phyloP scores from a whole-genome alignment of 2,888 invertebrate species.

The Hydropsyche betteni region DNA sequence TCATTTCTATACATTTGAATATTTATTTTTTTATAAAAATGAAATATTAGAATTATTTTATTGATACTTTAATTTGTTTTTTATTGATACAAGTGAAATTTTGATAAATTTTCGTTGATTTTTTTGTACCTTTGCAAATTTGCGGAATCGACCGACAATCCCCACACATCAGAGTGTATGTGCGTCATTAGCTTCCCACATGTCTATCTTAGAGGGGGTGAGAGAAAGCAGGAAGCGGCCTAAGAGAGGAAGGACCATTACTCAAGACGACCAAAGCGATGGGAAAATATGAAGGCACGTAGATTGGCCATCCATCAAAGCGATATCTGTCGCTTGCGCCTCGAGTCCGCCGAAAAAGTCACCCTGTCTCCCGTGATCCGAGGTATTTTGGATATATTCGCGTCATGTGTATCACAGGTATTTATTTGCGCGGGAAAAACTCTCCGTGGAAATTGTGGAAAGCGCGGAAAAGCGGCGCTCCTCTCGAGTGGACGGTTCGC shows the following conservation, averaged over 20 bases:
- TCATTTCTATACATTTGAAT: too few species aligned
- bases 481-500: too few species aligned
- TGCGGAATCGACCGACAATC: background rate
- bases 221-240: slow-evolving; percentile 1
- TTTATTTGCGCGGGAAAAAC: too few species aligned
- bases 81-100: too few species aligned
- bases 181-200: slow-evolving; percentile 29
- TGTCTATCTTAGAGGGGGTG: slow-evolving; percentile 7
- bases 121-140: background rate
- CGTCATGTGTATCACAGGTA: too few species aligned
- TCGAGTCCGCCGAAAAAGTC: slow-evolving; percentile 13
- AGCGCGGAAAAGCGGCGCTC: too few species aligned
- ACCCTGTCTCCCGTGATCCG: background rate
- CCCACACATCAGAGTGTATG: background rate
- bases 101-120: too few species aligned
- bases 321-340: slow-evolving; percentile 36
- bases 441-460: too few species aligned
- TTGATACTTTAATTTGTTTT: too few species aligned
- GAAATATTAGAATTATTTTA: too few species aligned
- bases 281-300: slow-evolving; percentile 45
- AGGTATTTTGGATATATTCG: too few species aligned
- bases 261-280: slow-evolving; percentile 23
- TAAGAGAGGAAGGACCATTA: slow-evolving; percentile 9
- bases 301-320: slow-evolving; percentile 46
- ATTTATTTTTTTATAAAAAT: too few species aligned